phyloP scores from a whole-genome alignment of 2,888 invertebrate genomes.

The Chymomyza fuscimana region DNA sequence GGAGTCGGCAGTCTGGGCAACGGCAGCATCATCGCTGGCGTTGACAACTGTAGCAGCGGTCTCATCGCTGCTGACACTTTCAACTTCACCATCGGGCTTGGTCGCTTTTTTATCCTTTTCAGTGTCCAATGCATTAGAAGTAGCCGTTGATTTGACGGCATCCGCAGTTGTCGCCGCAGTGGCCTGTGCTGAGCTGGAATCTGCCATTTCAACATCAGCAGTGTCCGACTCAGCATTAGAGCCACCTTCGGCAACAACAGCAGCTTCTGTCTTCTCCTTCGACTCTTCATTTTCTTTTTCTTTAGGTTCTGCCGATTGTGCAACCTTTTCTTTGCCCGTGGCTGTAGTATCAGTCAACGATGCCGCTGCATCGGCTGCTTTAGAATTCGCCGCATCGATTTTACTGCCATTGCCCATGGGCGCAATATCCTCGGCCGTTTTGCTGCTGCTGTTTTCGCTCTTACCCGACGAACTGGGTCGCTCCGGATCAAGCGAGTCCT shows the following conservation, averaged over 20 bases:
- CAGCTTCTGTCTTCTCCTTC: conserved; percentile 31
- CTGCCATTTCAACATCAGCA: conserved; percentile 27
- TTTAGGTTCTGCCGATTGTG: conserved; percentile 53
- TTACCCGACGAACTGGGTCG: conserved; percentile 80
- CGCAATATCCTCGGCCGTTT: conserved; percentile 41
- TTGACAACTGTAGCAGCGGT: conserved; percentile 51
- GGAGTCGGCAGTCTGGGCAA: conserved; percentile 60
- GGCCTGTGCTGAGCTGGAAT: conserved; percentile 29
- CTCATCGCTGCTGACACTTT: conserved; percentile 34
- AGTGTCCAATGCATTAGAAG: conserved; percentile 42
- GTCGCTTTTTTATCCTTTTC: conserved; percentile 41
- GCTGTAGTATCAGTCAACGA: background rate
- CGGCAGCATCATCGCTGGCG: conserved; percentile 59
- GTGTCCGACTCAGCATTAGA: background rate
- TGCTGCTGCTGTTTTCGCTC: conserved; percentile 55
- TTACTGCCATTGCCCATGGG: conserved; percentile 59
- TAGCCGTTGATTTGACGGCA: conserved; percentile 29
- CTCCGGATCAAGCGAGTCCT: conserved; percentile 79
- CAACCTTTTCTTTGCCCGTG: conserved; percentile 37
- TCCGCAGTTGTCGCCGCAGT: conserved; percentile 20
- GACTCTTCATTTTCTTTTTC: conserved; percentile 11
- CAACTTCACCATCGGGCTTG: conserved; percentile 18
- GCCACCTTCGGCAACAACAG: conserved; percentile 14
- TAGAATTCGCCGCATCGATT: conserved; percentile 42
- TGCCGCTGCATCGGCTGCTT: conserved; percentile 36